Evolutionary conservation across 1,140 invertebrate species (phyloP).

Genomic region (Patella vulgata): DNA sequence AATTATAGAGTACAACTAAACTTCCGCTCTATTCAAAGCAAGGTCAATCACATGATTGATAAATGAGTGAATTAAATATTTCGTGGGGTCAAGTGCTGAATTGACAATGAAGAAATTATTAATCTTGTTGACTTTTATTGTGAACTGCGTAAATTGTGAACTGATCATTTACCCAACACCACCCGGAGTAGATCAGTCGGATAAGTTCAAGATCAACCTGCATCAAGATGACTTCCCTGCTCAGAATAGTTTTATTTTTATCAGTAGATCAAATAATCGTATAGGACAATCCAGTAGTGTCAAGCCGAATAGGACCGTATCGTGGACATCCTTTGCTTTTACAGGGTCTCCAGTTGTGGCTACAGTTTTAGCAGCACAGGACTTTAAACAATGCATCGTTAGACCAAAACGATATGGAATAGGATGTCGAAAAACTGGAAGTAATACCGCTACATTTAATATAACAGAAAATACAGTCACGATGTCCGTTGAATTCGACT

Average conservation of each 20-base stretch:
- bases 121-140: background rate
- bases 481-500: conserved; percentile 29
- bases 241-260: conserved; percentile 1
- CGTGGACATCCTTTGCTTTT: conserved; percentile 20
- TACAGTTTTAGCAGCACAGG: background rate
- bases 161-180: conserved; percentile 6
- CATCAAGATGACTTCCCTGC: background rate
- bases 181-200: background rate
- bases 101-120: background rate
- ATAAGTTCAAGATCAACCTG: conserved; percentile 9
- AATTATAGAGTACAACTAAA: no score
- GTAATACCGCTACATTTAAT: conserved; percentile 14
- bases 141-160: background rate
- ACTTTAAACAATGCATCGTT: conserved; percentile 12
- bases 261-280: background rate
- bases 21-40: no score
- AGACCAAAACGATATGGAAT: conserved; percentile 8
- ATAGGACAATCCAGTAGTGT: background rate
- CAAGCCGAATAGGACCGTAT: conserved; percentile 1
- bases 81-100: no score
- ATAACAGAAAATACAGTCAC: background rate
- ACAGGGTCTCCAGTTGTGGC: conserved; percentile 3
- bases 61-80: no score
- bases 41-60: no score
- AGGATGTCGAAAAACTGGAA: conserved; percentile 2